Evolutionary conservation across 2,888 invertebrate genomes (phyloP), one percentile per base, ranked within the genome.

Genomic region (Hypsopygia costalis): DNA sequence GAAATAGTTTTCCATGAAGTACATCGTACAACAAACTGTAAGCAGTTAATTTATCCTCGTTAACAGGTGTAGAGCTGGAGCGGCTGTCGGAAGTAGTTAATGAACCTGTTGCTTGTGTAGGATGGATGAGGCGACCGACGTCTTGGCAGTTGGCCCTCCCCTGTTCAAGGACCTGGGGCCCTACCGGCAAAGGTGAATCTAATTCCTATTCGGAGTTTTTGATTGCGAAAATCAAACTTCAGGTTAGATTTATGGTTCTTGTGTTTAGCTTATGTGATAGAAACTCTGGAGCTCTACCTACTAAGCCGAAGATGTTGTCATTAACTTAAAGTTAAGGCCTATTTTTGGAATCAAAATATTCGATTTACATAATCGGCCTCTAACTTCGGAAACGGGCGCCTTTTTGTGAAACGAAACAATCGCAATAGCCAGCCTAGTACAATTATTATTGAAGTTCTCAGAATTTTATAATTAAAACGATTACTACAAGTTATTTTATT

Each of bases 81-180:
- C 47, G 47, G 53, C 60, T 70, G 72, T 69, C 77, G 77, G 80
- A 79, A 79, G 60, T 63, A 51, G 55, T 54, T 80, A 81, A 81
- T 80, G 71, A 68, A 78, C 82, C 67, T 83, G 82, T 82, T 83
- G 82, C 80, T 49, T 51, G 60, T 69, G 66, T 73, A 62, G 71
- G 70, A 79, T 72, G 66, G 62, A 54, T 31, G 34, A 10, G 55
- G 53, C 52, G 56, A 43, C 47, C 52, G 56, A 43, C 47, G 52
- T 53, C 59, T 57, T 51, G 52, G 44, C 49, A 25, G 44, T 51
- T 55, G 43, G 42, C 43, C 34, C 42, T 25, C 47, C 41, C 49
- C 36, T 43, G 32, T 34, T 35, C 40, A 40, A 34, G 38, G 32
- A 25, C 25, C 37, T 22, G 7, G 22, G 4, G 2, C 16, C 11